Conservation (phyloP, 2,888 invertebrate species). For the Acleris literana region DNA sequence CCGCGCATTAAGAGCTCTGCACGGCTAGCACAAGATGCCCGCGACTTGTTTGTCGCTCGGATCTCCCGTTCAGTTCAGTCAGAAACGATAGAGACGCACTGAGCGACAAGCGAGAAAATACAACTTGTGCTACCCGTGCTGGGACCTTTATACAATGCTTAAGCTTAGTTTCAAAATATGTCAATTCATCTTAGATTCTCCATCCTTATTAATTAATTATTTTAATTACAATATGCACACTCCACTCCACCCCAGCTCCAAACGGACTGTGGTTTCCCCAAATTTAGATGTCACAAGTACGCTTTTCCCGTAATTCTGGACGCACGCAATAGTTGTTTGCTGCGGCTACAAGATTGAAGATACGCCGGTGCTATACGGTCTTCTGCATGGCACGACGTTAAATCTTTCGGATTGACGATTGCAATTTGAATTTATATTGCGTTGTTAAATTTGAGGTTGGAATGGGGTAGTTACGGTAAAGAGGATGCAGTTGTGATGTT, state of each 20-base stretch:
- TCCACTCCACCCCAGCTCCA: slow-evolving; percentile 32
- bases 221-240: neutral
- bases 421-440: slow-evolving; percentile 47
- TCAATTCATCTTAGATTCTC: too few species aligned
- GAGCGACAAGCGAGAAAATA: too few species aligned
- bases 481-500: neutral
- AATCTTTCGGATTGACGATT: slow-evolving; percentile 38
- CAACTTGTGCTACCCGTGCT: too few species aligned
- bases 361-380: slow-evolving; percentile 71
- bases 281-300: slow-evolving; percentile 82
- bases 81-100: too few species aligned
- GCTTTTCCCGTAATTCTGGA: slow-evolving; percentile 74
- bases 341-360: slow-evolving; percentile 72
- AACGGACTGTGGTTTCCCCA: slow-evolving; percentile 71
- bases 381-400: slow-evolving; percentile 46
- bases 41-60: too few species aligned
- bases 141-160: too few species aligned
- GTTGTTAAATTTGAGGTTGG: slow-evolving; percentile 33
- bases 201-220: neutral
- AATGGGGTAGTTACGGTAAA: slow-evolving; percentile 1
- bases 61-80: too few species aligned
- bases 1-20: too few species aligned
- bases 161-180: too few species aligned
- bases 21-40: too few species aligned
- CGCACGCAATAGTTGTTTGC: slow-evolving; percentile 76